phyloP scores from a whole-genome alignment of 2,797 vertebrate genomes.

The Halcyon smyrnensis region DNA sequence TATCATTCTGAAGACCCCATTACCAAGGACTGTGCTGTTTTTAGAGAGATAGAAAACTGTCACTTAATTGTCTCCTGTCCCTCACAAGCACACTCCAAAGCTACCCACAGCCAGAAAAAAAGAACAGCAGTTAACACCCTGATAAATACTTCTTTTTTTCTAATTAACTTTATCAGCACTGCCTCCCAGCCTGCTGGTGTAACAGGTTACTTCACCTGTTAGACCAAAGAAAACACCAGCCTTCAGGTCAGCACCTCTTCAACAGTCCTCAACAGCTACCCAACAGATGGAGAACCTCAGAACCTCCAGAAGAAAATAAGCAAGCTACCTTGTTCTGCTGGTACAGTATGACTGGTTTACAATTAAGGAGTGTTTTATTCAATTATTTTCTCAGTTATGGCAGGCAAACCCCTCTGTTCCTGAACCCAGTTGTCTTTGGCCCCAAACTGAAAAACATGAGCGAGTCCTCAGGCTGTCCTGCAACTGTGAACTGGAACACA shows the following conservation, averaged over 20 bases:
- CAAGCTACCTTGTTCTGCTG: not conserved
- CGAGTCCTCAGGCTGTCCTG: slow-evolving; percentile 1
- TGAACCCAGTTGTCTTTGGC: slow-evolving; percentile 22
- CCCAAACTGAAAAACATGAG: not conserved
- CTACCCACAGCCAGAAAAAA: not conserved
- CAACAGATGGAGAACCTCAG: not conserved
- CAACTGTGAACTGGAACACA: not conserved
- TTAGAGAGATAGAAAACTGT: not conserved
- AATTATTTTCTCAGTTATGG: not conserved
- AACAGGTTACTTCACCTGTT: not conserved
- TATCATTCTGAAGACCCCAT: not conserved
- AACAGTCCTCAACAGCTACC: not conserved
- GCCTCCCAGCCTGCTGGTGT: not conserved
- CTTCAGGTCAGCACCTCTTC: not conserved
- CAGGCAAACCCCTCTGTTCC: not conserved
- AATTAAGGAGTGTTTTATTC: not conserved
- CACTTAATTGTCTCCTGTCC: not conserved
- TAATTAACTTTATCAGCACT: not conserved
- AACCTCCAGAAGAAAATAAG: not conserved
- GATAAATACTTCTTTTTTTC: slow-evolving; percentile 2
- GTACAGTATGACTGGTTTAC: not conserved
- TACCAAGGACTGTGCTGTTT: not conserved
- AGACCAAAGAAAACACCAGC: not conserved
- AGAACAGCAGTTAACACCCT: not conserved
- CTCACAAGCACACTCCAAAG: not conserved